Percentiles rank a stretch among this genome's conserved stretches.
Conservation (phyloP, 1,140 invertebrate genomes). For the Ips nitidus region DNA sequence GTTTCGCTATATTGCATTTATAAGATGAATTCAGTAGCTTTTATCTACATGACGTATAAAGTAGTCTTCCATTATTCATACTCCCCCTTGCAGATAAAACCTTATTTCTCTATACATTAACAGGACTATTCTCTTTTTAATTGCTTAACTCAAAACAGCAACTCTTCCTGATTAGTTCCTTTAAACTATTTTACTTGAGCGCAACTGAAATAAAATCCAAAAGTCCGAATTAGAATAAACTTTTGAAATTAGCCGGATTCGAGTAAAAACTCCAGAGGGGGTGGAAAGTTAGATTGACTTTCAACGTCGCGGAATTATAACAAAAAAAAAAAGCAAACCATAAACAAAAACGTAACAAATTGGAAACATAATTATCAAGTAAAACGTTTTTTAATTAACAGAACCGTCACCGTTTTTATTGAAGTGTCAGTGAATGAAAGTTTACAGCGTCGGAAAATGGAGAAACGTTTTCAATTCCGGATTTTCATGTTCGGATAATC, state of each 20-base stretch:
- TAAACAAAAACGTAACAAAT: background rate
- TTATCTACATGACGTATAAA: slow-evolving; percentile 13
- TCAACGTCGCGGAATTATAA: too few species aligned
- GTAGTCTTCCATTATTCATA: slow-evolving; percentile 14
- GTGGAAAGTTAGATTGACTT: too few species aligned
- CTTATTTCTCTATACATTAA: background rate
- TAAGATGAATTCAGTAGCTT: slow-evolving; percentile 9
- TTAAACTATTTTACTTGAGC: too few species aligned
- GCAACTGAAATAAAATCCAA: too few species aligned
- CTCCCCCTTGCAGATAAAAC: background rate
- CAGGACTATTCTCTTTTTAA: background rate
- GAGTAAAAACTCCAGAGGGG: too few species aligned
- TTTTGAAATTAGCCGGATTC: too few species aligned
- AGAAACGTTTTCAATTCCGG: background rate
- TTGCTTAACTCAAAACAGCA: too few species aligned
- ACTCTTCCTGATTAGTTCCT: too few species aligned
- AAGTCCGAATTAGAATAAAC: too few species aligned
- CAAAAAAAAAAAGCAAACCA: too few species aligned
- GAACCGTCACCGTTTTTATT: background rate
- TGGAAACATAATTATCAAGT: background rate
- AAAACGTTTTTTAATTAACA: slow-evolving; percentile 7
- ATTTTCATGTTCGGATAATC: background rate
- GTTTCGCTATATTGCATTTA: slow-evolving; percentile 13
- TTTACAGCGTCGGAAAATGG: background rate
- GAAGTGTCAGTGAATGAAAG: slow-evolving; percentile 5